Evolutionary conservation across 1,140 invertebrate genomes (phyloP), one percentile per base, ranked within the genome.

Genomic region (Orius insidiosus): DNA sequence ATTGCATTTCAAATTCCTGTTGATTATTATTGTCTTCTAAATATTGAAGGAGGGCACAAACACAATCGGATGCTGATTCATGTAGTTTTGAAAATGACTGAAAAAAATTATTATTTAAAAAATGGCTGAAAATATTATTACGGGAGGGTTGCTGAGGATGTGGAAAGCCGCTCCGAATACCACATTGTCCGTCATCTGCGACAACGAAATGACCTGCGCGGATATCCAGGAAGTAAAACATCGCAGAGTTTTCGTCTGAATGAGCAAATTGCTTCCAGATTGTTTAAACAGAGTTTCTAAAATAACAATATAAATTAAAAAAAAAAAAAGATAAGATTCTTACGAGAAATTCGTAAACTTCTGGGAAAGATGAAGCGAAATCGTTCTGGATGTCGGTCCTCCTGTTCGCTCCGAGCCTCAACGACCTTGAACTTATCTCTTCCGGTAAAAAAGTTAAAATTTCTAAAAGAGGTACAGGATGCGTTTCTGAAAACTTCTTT

Each of bases 381-480:
- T 92, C 80, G 42, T 75, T 68, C 54, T 79, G 74, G 13, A 97
- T 70, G 60, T 93, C 79, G 50, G 80, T 70, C 46, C 92, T 66
- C 55, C 94, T 67, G 65, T 96, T 97, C 49, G 83, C 84, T 16
- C 90, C 90, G 46, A 98, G 65, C 57, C 85, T 77, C 18, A 97
- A 64, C 53, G 76, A 78, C 55, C 82, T 65, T 8, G 78, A 85
- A 57, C 80, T 78, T 31, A 94, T 77, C 75, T 98, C 94, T 72
- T 98, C 93, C n/a, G 93, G 92, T 54, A 97, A 68, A 6, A 95
- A 80, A 34, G 80, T 93, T 34, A 98, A 69, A 48, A 97, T 77
- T 73, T 96, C 89, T 54, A 98, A 60, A 18, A 97, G 63, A 14
- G 87, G 80, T 72, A 76, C 83, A 45, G 79, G 60, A 61, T 74